phyloP scores from a whole-genome alignment of 2,797 vertebrate species.

The Spatula versicolor region DNA sequence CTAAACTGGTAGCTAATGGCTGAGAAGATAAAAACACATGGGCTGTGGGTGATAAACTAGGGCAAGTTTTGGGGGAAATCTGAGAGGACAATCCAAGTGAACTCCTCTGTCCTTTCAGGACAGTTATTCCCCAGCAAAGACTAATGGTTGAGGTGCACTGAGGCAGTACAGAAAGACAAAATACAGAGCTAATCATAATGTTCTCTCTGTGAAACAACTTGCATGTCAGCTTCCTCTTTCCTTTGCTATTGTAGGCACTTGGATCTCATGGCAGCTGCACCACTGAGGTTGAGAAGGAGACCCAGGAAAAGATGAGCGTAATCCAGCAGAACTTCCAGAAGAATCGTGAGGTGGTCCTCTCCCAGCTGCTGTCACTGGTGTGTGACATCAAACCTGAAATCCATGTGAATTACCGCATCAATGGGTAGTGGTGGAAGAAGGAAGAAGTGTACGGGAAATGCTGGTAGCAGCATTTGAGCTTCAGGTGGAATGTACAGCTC shows the following conservation, averaged over 20 bases:
- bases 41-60: background rate
- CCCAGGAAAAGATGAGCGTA: slow-evolving; percentile 79
- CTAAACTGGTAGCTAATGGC: background rate
- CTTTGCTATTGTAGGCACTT: slow-evolving; percentile 62
- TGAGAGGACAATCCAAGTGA: background rate
- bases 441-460: background rate
- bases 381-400: slow-evolving; percentile 85
- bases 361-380: slow-evolving; percentile 78
- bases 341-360: slow-evolving; percentile 81
- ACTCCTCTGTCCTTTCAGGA: too few species aligned
- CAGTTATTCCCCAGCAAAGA: background rate
- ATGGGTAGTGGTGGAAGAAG: slow-evolving; percentile 67
- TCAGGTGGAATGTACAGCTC: slow-evolving; percentile 39
- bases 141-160: background rate
- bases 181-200: fast-evolving
- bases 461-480: background rate
- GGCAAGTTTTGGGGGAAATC: background rate
- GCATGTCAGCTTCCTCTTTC: background rate
- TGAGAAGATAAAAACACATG: background rate
- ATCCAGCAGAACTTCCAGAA: slow-evolving; percentile 81
- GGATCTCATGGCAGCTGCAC: slow-evolving; percentile 84
- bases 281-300: slow-evolving; percentile 83
- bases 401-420: slow-evolving; percentile 82
- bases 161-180: background rate
- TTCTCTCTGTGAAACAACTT: background rate